phyloP scores from a whole-genome alignment of 2,797 vertebrate species.

The Amniataba percoides region DNA sequence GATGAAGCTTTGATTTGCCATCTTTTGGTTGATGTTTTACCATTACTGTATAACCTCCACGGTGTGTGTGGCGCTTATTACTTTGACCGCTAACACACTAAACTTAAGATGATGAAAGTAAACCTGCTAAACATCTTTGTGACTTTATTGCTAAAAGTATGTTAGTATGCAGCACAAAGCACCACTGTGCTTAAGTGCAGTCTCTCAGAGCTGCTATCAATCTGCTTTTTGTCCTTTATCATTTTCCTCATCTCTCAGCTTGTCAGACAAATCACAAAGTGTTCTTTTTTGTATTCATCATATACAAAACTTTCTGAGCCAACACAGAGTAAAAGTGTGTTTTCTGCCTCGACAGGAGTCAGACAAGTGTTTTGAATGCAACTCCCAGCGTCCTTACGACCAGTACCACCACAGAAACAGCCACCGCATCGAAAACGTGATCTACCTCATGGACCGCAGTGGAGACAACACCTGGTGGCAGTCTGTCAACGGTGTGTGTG shows the following conservation, averaged over 20 bases:
- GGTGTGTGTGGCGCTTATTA: background rate
- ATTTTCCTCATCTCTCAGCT: background rate
- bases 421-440: slow-evolving; percentile 90
- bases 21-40: background rate
- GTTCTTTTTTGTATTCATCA: background rate
- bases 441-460: slow-evolving; percentile 81
- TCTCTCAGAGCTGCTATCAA: background rate
- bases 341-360: slow-evolving; percentile 80
- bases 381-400: slow-evolving; percentile 81
- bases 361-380: slow-evolving; percentile 90
- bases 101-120: background rate
- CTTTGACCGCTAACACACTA: background rate
- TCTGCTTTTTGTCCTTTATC: background rate
- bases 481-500: slow-evolving; percentile 88
- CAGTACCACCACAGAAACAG: slow-evolving; percentile 74
- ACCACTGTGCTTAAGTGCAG: background rate
- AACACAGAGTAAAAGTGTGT: background rate
- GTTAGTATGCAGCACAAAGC: background rate
- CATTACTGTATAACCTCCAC: background rate
- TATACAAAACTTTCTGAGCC: background rate
- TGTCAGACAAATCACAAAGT: too few relatives aligned
- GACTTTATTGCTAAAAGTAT: background rate
- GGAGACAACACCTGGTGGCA: slow-evolving; percentile 91
- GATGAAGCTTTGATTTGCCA: background rate
- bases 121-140: background rate